A percentile compares a stretch with the other conserved stretches of the same genome.
phyloP scores from a whole-genome alignment of 2,888 invertebrate genomes.

The Petrolisthes cinctipes region DNA sequence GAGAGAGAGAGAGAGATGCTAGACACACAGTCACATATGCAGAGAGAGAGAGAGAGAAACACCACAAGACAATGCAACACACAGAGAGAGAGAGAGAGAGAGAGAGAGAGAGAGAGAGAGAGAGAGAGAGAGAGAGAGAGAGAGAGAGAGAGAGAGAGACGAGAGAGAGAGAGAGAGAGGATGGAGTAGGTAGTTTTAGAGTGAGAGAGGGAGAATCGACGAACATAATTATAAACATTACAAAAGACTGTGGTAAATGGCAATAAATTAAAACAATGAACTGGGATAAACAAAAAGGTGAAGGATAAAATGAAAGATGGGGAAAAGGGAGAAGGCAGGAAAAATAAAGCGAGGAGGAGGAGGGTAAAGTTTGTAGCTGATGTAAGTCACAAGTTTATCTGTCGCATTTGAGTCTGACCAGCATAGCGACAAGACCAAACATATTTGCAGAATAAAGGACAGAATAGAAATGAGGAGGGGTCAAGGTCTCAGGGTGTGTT shows the following conservation, averaged over 20 bases:
- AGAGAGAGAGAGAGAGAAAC: neutral
- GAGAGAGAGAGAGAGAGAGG: neutral
- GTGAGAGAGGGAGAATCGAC: neutral
- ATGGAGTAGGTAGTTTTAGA: neutral
- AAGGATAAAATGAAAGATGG: neutral
- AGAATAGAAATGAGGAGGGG: neutral
- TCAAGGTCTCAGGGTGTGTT: neutral
- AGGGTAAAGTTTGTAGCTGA: too few relatives aligned
- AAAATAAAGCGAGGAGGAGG: neutral
- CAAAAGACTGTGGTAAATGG: too few relatives aligned
- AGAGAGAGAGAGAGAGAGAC: neutral
- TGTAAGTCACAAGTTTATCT: too few relatives aligned
- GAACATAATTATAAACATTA: neutral
- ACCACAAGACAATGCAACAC: neutral
- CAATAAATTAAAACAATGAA: too few relatives aligned
- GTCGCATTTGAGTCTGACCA: neutral
- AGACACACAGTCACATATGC: too few relatives aligned
- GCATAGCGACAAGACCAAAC: neutral
- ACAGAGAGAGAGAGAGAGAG: neutral
- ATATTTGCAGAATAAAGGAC: neutral
- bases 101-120: neutral
- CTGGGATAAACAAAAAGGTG: neutral
- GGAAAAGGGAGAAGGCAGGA: neutral
- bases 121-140: neutral
- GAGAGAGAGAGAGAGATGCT: neutral